Evolutionary conservation across 2,888 invertebrate genomes (phyloP).

Genomic region (Eumacrocentrus americanus): DNA sequence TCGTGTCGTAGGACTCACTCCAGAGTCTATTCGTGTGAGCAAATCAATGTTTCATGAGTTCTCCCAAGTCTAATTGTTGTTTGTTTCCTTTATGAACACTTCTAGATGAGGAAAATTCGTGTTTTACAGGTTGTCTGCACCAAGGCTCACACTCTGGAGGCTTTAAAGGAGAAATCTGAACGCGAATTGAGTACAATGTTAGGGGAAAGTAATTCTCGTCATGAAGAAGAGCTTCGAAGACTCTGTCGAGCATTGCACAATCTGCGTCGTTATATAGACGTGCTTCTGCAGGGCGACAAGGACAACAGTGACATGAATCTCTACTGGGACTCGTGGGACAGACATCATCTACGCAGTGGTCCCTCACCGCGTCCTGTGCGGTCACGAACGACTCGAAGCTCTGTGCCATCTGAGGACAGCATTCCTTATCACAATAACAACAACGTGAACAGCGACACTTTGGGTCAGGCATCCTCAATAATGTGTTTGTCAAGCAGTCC

Average conservation of each 20-base stretch:
- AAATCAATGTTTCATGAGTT: conserved; percentile 30
- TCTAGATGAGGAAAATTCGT: too few relatives aligned
- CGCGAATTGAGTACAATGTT: conserved; percentile 79
- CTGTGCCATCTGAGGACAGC: conserved; percentile 69
- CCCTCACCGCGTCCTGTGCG: conserved; percentile 64
- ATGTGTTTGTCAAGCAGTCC: conserved; percentile 64
- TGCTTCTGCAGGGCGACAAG: conserved; percentile 66
- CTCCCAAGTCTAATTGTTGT: too few relatives aligned
- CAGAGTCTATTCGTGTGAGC: conserved; percentile 72
- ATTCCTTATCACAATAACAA: conserved; percentile 54
- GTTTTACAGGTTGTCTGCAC: conserved; percentile 70
- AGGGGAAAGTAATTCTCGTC: conserved; percentile 68
- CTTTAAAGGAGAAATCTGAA: conserved; percentile 82
- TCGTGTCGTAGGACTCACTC: conserved; percentile 83
- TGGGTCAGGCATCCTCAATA: conserved; percentile 62
- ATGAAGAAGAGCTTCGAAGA: conserved; percentile 81
- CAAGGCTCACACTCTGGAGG: conserved; percentile 77
- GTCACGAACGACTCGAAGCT: conserved; percentile 64
- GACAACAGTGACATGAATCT: conserved; percentile 70
- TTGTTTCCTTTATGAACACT: too few relatives aligned
- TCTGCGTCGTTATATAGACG: conserved; percentile 80
- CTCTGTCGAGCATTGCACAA: conserved; percentile 85
- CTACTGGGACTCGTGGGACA: conserved; percentile 96
- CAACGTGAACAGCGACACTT: conserved; percentile 46
- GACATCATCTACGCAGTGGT: conserved; percentile 65